A percentile compares a stretch with the other conserved stretches of the same genome.
Conservation (phyloP, 2,888 invertebrate species). For the Rhabditoides inermis region DNA sequence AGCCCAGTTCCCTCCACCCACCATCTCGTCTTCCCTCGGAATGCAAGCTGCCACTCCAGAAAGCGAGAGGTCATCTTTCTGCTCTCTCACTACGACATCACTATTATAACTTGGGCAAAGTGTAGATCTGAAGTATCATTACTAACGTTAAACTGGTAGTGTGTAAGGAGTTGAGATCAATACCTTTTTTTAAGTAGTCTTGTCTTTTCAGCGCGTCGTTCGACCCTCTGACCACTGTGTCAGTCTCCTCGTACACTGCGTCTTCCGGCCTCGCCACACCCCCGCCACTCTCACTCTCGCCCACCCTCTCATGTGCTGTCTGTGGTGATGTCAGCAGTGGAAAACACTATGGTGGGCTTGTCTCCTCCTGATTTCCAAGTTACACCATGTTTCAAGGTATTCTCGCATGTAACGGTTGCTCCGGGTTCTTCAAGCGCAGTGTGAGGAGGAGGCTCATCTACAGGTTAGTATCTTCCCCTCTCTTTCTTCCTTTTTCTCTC, state of each 20-base stretch:
- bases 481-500: too few relatives aligned
- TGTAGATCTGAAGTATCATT: too few relatives aligned
- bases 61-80: background rate
- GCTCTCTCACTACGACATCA: background rate
- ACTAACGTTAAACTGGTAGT: too few relatives aligned
- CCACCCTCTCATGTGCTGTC: constrained; percentile 33
- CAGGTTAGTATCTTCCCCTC: constrained; percentile 8
- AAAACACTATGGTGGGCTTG: constrained; percentile 47
- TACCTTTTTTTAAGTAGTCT: too few relatives aligned
- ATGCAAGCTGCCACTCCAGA: background rate
- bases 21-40: background rate
- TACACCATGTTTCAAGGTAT: constrained; percentile 66
- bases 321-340: constrained; percentile 51
- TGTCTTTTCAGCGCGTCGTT: too few relatives aligned
- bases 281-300: constrained; percentile 25
- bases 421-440: constrained; percentile 94
- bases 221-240: constrained; percentile 13
- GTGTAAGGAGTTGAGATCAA: too few relatives aligned
- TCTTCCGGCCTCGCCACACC: background rate
- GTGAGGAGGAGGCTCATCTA: constrained; percentile 28
- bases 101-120: too few relatives aligned
- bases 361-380: background rate
- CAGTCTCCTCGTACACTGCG: constrained; percentile 11
- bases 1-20: background rate
- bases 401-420: constrained; percentile 95